Conservation (phyloP, 2,888 invertebrate species). For the Neocrepidodera transversa region DNA sequence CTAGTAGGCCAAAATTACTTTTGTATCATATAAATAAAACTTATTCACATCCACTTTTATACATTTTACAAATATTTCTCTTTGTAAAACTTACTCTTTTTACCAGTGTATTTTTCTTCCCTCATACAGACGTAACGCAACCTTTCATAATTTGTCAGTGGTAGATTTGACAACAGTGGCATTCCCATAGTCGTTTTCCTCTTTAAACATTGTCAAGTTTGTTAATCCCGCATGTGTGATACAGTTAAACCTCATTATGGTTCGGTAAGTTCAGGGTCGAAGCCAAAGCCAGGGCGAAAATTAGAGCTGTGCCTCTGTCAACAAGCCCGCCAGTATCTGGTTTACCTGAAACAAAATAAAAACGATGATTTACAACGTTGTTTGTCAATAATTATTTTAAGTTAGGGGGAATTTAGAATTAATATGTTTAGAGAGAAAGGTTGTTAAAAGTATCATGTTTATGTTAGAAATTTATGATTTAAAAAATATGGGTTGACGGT, state of each 20-base stretch:
- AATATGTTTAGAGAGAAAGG: conserved; percentile 3
- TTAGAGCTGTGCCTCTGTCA: conserved; percentile 14
- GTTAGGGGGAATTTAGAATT: conserved; percentile 2
- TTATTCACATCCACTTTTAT: no score
- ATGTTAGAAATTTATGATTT: background rate
- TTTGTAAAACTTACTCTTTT: no score
- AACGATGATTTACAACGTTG: conserved; percentile 31
- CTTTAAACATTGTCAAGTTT: conserved; percentile 39
- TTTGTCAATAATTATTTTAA: conserved; percentile 39
- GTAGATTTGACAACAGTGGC: conserved; percentile 25
- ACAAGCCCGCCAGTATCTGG: conserved; percentile 20
- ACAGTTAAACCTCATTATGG: conserved; percentile 39
- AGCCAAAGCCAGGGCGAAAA: conserved; percentile 8
- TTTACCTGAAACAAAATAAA: conserved; percentile 40
- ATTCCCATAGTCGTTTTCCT: conserved; percentile 39
- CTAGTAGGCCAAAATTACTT: no score
- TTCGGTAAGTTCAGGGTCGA: conserved; percentile 28
- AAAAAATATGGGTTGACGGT: no score
- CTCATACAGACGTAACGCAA: conserved; percentile 5
- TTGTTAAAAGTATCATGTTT: conserved; percentile 1
- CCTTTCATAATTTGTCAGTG: conserved; percentile 11
- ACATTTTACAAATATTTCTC: no score
- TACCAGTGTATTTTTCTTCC: no score
- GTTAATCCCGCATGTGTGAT: conserved; percentile 42
- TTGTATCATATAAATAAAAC: no score